Base-by-base conservation (phyloP, 2,113 vertebrate genomes). In the Rhabdornis inornatus region DNA sequence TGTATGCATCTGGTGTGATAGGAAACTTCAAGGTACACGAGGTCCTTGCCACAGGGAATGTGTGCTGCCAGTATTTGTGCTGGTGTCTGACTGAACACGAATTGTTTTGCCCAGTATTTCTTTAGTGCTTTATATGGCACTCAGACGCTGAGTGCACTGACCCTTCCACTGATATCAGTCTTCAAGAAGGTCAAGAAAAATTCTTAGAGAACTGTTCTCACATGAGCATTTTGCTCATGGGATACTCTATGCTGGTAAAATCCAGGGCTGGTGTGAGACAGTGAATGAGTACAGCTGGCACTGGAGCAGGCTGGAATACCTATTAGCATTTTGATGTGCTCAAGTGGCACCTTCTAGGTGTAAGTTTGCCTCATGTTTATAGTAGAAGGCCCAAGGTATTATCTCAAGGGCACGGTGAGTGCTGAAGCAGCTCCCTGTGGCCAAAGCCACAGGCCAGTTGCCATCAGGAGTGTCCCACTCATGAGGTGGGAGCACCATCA, bases 401-500 rank as follows among this genome's bases (percentile, higher is more conserved):
- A 25, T 6, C 21, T 70, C 5, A 14, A 79, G 37, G 27, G 24
- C 30, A 61, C 0, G 0, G 0, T 0, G 4, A 40, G 31, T 53
- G 45, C 39, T 65, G n/a, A 53, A 57, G 25, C 30, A 56, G 52
- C 49, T 78, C 22, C 5, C 11, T 0, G 0, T 53, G 30, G 33
- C 52, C 8, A 4, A 83, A 89, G 24, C 19, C 27, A 2, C 4
- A 19, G 13, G 6, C 9, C 47, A 44, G 42, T 10, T 50, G 25
- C 25, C 61, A 42, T 5, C 0, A 0, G 30, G 47, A 71, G 30
- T 28, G 5, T 6, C 27, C 22, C 17, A 24, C 10, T 23, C 0
- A 1, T 28, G 60, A 33, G 28, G 3, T 24, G 14, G 9, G 9
- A 8, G 18, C 28, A n/a, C 10, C 17, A 8, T 30, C 30, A 20